Base-by-base conservation (phyloP, 1,140 invertebrate species). In the Drosophila quadrilineata region DNA sequence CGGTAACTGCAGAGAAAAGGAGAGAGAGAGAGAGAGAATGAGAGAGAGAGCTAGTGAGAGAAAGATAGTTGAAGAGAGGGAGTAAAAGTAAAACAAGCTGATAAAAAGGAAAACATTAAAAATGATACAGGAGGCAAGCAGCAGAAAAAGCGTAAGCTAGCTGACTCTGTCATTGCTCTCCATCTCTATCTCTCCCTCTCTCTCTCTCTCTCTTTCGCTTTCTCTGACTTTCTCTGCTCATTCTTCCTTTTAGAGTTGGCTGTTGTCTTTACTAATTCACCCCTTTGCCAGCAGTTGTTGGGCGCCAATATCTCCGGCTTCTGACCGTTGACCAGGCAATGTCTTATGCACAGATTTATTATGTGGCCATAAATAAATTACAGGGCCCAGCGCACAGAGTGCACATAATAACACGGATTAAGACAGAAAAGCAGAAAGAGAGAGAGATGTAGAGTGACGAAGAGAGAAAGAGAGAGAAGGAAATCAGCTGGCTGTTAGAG, bases 341-440 rank as follows among this genome's bases (percentile, higher is more conserved):
- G 79, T 84, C 73, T 84, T 84, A 74, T 77, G 77, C 74, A 70
- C 74, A 84, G 77, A 84, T 84, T 84, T 85, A 84, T 84, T 84
- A 77, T 84, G 79, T 84, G 77, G 77, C 77, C 70, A 84, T 84
- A 85, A 85, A 84, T 84, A 84, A 84, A 85, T 85, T 85, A 84
- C 74, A 74, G 70, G 58, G 53, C 70, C 57, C 57, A 84, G 58
- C 76, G 74, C 72, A 67, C 64, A 67, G 56, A 43, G 57, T 65
- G 62, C 62, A 65, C 54, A 65, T 65, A 65, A 65, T 65, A 65
- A 65, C 62, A 49, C 52, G 41, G 33, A 3, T 12, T 16, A 45
- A 45, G n/a, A n/a, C n/a, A n/a, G n/a, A n/a, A n/a, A n/a, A n/a
- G n/a, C n/a, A n/a, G n/a, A n/a, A n/a, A n/a, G n/a, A n/a, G n/a